Base-by-base conservation (phyloP, 2,113 vertebrate genomes). In the Tachuris rubrigastra region DNA sequence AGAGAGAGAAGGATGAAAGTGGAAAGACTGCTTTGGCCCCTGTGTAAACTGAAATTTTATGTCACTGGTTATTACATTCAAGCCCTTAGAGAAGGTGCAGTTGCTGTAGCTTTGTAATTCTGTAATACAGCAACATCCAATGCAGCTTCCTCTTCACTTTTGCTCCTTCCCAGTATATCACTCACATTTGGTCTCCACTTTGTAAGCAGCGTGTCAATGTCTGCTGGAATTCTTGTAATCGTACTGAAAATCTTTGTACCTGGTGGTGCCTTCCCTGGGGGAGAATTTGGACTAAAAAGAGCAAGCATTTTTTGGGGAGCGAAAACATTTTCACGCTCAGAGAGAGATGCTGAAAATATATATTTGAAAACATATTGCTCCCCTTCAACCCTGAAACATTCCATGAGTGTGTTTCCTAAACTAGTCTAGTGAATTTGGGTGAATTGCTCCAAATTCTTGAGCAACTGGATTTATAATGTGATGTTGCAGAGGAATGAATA, bases 141-240 rank as follows among this genome's bases (percentile, higher is more conserved):
- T 20, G 8, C 22, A 77, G 21, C 17, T 78, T 69, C 28, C 23
- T 22, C 25, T 62, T 81, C 6, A 30, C 23, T 82, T 67, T 17
- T 14, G 12, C 7, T 50, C 7, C 10, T 91, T 84, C 17, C 18
- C 41, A 73, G 18, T 41, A 16, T 18, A 41, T 58, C 2, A 9
- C 4, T 77, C 3, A 2, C 4, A 6, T 74, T 81, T 82, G 8
- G 2, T 66, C 19, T 62, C 22, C 0, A 1, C n/a, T 74, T 17
- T 89, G 27, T 35, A 15, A 31, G 14, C 39, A 41, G 8, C 18
- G 33, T 71, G 8, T 75, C 42, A 82, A 52, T 71, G 7, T 23
- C 37, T 71, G 20, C 63, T 82, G 31, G 6, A 74, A 49, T 81
- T 74, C 37, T 56, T 71, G 55, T 9, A 69, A 41, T 73, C 56